Percentiles rank a stretch among this genome's conserved stretches.
These are phyloP conservation scores for Acropora yongei DNA, from an alignment of 64 coral and sea anemone genomes.

Conservation along the genomic window DNA sequence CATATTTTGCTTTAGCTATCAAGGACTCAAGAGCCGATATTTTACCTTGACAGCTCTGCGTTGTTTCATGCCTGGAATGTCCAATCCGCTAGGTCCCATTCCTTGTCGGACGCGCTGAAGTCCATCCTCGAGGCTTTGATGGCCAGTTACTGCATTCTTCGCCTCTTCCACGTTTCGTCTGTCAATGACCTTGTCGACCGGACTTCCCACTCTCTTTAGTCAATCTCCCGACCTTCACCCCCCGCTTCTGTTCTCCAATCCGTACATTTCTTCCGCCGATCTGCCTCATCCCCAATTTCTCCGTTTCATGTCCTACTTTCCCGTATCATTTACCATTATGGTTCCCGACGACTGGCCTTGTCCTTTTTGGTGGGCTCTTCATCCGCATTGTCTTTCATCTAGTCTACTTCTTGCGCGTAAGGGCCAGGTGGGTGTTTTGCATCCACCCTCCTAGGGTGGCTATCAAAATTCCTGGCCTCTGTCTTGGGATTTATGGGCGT, in stretches of 20 bases:
- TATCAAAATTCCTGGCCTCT: background rate
- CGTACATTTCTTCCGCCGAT: background rate
- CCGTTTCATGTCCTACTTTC: background rate
- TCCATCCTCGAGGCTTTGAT: no score
- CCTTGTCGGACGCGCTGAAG: no score
- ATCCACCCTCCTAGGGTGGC: background rate
- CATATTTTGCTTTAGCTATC: no score
- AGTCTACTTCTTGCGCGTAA: background rate
- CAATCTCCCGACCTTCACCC: background rate
- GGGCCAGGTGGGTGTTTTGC: no score
- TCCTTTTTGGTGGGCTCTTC: background rate
- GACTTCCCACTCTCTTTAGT: background rate
- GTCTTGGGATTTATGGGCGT: background rate
- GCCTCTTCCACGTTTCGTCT: background rate
- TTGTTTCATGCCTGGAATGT: no score
- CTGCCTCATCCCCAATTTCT: background rate
- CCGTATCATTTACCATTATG: background rate
- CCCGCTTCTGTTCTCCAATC: background rate
- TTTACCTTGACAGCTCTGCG: no score
- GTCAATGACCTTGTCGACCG: background rate
- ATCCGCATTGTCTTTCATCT: no score
- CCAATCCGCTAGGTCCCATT: no score
- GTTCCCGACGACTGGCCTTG: background rate
- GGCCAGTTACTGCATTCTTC: no score
- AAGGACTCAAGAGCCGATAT: no score